Percentiles rank a stretch among this genome's conserved stretches.
Conservation (phyloP, 1,140 invertebrate species). For the Planococcus citri region DNA sequence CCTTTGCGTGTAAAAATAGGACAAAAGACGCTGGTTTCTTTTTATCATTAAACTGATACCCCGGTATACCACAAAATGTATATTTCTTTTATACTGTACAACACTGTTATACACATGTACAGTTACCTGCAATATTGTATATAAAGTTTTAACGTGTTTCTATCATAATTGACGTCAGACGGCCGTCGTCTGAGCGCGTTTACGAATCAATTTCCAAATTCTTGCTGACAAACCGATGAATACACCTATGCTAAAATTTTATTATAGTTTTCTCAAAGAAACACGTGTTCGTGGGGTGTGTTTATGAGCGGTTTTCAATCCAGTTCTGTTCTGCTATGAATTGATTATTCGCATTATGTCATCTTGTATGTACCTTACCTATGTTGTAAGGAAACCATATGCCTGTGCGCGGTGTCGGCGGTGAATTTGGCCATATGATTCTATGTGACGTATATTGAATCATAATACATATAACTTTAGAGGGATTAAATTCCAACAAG, state of each 20-base stretch:
- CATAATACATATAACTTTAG: too few relatives aligned
- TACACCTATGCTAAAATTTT: background rate
- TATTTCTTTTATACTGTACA: background rate
- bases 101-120: background rate
- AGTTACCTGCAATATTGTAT: background rate
- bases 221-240: background rate
- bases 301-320: too few relatives aligned
- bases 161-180: background rate
- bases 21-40: constrained; percentile 1
- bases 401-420: too few relatives aligned
- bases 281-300: background rate
- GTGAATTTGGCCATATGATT: too few relatives aligned
- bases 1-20: constrained; percentile 6
- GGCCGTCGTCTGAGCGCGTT: too few relatives aligned
- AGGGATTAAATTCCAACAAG: too few relatives aligned
- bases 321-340: too few relatives aligned
- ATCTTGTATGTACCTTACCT: too few relatives aligned
- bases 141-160: background rate
- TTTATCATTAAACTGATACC: background rate
- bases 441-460: too few relatives aligned
- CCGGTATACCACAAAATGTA: background rate
- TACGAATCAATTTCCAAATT: constrained; percentile 2
- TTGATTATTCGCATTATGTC: too few relatives aligned
- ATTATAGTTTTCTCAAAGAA: background rate
- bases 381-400: too few relatives aligned